Evolutionary conservation across 2,113 vertebrate genomes (phyloP), one percentile per base, ranked within the genome.

Genomic region (Epinephelus moara): DNA sequence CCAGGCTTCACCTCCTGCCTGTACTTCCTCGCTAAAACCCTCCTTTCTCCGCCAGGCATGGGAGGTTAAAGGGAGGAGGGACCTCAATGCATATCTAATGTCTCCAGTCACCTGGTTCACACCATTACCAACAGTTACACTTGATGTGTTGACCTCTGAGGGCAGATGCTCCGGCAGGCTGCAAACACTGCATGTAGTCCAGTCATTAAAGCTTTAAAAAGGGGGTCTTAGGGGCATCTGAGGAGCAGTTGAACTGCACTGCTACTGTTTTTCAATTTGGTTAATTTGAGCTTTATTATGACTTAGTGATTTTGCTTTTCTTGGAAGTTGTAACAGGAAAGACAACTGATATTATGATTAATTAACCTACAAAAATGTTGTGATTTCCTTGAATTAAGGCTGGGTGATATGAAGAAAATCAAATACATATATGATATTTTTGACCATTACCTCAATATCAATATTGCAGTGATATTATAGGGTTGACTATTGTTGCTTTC

Each of bases 61-160:
- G 52, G 72, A 80, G 92, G 89, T 91, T 81, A 89, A 88, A 85
- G 52, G 78, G 74, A 37, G 73, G 62, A 74, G 73, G 18, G 69
- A 86, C 40, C 53, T 90, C 86, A 88, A 91, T 88, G 85, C 84
- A 91, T 90, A 82, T 74, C 77, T 84, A 84, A 90, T 84, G 68
- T 85, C 67, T 70, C 70, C 57, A 61, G 69, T 82, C 88, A 85
- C 75, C 85, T 86, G 53, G 62, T 47, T 80, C 80, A 80, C n/a
- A 75, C 59, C 57, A 45, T 71, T 70, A 75, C 68, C 52, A 69
- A 73, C 73, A 69, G 49, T 56, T 69, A 49, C 9, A 78, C 53
- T 73, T 47, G 40, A 72, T n/a, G 18, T 25, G 30, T 52, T 89
- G 73, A 89, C 85, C 87, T 87, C 60, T 19, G 45, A 82, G 78